Evolutionary conservation across 2,888 invertebrate species (phyloP).

Genomic region (Drosophila trichaetosa): DNA sequence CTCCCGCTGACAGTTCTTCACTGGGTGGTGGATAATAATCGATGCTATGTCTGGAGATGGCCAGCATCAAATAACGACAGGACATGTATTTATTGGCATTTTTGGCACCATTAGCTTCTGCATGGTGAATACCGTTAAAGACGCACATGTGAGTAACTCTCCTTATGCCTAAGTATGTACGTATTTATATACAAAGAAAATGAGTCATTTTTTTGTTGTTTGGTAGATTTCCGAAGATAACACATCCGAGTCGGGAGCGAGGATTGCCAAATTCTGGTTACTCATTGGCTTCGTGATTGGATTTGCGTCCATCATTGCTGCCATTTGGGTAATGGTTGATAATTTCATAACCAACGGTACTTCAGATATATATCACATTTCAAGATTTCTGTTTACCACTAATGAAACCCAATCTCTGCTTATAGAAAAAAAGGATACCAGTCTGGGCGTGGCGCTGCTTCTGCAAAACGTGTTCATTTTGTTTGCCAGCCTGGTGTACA

Average conservation of each 20-base stretch:
- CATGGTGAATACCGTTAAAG: slow-evolving; percentile 98
- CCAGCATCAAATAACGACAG: slow-evolving; percentile 88
- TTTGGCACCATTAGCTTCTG: slow-evolving; percentile 97
- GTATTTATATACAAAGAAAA: slow-evolving; percentile 35
- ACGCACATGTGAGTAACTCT: slow-evolving; percentile 89
- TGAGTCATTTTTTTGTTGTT: slow-evolving; percentile 56
- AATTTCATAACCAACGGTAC: slow-evolving; percentile 90
- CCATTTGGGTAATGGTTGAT: slow-evolving; percentile 98
- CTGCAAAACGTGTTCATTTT: slow-evolving; percentile 98
- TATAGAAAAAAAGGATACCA: slow-evolving; percentile 84
- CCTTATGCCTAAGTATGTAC: neutral
- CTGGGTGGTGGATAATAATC: slow-evolving; percentile 99
- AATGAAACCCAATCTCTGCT: neutral
- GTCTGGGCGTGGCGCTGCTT: slow-evolving; percentile 96
- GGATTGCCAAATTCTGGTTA: slow-evolving; percentile 96
- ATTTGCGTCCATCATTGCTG: slow-evolving; percentile 97
- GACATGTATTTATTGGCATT: slow-evolving; percentile 96
- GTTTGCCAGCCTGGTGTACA: slow-evolving; percentile 94
- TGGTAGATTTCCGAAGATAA: slow-evolving; percentile 79
- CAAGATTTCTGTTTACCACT: neutral
- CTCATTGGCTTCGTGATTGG: slow-evolving; percentile 98
- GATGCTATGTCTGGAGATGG: slow-evolving; percentile 94
- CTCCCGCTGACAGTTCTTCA: slow-evolving; percentile 90
- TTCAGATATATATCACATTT: slow-evolving; percentile 26
- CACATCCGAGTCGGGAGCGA: slow-evolving; percentile 88